These are phyloP conservation scores for Peromyscus eremicus DNA, from an alignment of 2,797 vertebrate genomes.

Conservation along the genomic window DNA sequence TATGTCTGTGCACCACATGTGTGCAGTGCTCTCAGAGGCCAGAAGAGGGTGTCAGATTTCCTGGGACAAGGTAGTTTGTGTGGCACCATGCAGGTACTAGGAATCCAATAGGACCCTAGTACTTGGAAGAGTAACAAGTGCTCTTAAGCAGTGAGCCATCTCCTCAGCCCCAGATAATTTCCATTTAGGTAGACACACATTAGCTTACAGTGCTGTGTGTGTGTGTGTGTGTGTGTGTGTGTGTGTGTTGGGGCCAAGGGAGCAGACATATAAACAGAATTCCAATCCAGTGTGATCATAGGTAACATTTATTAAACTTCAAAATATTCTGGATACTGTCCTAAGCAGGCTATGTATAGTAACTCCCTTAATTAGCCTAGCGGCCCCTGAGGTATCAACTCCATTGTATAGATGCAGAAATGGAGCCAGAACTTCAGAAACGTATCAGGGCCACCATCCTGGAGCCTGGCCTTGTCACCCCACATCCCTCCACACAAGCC, in stretches of 20 bases:
- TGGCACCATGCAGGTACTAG: background rate
- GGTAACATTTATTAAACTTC: constrained; percentile 17
- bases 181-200: constrained; percentile 19
- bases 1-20: background rate
- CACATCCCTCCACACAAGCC: background rate
- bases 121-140: background rate
- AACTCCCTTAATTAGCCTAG: background rate
- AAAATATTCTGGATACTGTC: background rate
- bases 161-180: background rate
- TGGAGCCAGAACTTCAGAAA: background rate
- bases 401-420: background rate
- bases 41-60: background rate
- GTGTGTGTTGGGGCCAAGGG: background rate
- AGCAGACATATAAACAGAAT: background rate
- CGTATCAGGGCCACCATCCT: background rate
- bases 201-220: background rate
- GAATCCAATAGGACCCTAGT: background rate
- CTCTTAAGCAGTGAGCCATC: background rate
- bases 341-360: background rate
- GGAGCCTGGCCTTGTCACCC: background rate
- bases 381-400: background rate
- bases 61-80: background rate
- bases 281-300: background rate
- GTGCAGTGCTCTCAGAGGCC: background rate
- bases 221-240: background rate